A percentile compares a stretch with the other conserved stretches of the same genome.
Evolutionary conservation across 2,888 invertebrate genomes (phyloP).

Genomic region (Drosophila seclusa): DNA sequence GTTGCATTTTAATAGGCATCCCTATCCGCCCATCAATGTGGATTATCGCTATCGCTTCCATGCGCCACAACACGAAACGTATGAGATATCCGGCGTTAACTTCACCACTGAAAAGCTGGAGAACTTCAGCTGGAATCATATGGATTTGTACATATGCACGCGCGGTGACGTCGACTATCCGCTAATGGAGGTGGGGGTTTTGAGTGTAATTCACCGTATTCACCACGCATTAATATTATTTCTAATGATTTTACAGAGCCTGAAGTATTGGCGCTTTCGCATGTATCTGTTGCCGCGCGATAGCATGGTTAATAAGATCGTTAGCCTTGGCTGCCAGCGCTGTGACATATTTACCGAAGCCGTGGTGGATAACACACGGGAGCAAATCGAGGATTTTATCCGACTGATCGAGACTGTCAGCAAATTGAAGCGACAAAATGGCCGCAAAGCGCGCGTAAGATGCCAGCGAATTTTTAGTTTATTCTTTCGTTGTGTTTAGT

Average conservation of each 20-base stretch:
- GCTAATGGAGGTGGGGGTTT: constrained; percentile 90
- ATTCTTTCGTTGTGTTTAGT: constrained; percentile 19
- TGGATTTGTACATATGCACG: constrained; percentile 98
- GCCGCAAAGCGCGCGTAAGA: constrained; percentile 92
- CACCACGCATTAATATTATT: neutral
- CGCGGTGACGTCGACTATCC: constrained; percentile 96
- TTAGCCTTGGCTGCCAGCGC: constrained; percentile 89
- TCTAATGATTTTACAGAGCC: constrained; percentile 86
- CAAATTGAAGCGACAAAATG: constrained; percentile 92
- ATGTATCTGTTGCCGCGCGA: constrained; percentile 94
- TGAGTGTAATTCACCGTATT: neutral
- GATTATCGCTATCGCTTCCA: constrained; percentile 96
- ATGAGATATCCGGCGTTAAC: constrained; percentile 97
- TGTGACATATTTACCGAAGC: constrained; percentile 92
- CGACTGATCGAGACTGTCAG: constrained; percentile 95
- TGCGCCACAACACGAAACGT: constrained; percentile 95
- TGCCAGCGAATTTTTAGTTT: constrained; percentile 53
- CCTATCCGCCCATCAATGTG: constrained; percentile 96
- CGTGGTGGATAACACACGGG: constrained; percentile 86
- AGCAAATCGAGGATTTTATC: constrained; percentile 90
- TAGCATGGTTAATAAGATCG: constrained; percentile 91
- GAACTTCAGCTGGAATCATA: constrained; percentile 98
- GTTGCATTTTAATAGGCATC: constrained; percentile 88
- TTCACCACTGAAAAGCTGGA: constrained; percentile 97
- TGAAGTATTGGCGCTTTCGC: constrained; percentile 96